A percentile compares a stretch with the other conserved stretches of the same genome.
phyloP scores from a whole-genome alignment of 2,113 vertebrate species.

The Pachycephala philippinensis region DNA sequence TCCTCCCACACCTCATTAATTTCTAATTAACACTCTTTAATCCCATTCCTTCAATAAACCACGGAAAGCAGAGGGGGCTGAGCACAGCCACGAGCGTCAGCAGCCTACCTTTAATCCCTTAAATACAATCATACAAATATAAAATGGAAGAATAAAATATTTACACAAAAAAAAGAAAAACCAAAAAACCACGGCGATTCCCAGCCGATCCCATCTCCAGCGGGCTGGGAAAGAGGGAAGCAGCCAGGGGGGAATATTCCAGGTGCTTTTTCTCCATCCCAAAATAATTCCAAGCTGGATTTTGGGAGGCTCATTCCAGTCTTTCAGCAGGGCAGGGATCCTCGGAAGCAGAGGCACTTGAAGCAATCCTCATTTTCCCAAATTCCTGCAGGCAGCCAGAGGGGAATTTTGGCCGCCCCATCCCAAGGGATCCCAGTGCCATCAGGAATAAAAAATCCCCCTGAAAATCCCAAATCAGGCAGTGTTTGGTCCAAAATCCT shows the following conservation, averaged over 20 bases:
- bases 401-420: neutral
- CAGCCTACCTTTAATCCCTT: slow-evolving; percentile 49
- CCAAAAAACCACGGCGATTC: too few relatives aligned
- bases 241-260: neutral
- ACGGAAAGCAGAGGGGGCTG: neutral
- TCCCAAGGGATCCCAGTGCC: neutral
- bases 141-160: slow-evolving; percentile 66
- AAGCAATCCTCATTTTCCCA: neutral
- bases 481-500: slow-evolving; percentile 15
- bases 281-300: neutral
- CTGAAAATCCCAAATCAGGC: neutral
- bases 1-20: neutral
- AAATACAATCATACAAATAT: slow-evolving; percentile 71
- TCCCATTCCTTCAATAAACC: neutral
- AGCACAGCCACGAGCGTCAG: neutral
- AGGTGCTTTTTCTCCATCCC: neutral
- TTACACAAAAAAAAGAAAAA: slow-evolving; percentile 39
- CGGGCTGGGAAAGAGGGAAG: neutral
- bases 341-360: slow-evolving; percentile 67
- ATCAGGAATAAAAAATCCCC: neutral
- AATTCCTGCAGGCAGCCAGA: neutral
- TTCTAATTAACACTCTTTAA: neutral
- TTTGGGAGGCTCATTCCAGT: neutral
- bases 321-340: slow-evolving; percentile 26
- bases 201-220: neutral